Conservation (phyloP, 37 sponge, comb jelly and placozoan species). For the Tethya wilhelma region DNA sequence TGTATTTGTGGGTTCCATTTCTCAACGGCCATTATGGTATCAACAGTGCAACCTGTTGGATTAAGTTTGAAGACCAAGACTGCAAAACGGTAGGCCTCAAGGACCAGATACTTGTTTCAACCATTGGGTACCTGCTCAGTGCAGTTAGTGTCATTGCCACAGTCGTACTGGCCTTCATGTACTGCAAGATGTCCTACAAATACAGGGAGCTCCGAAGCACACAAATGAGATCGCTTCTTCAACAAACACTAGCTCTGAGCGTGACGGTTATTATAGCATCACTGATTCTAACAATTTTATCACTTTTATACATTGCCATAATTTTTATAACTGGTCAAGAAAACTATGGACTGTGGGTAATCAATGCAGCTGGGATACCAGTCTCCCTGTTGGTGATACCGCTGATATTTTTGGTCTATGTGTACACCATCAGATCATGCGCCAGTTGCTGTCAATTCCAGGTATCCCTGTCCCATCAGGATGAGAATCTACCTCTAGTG, state of each 20-base stretch:
- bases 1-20: slow-evolving; percentile 9
- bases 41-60: not conserved
- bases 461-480: too few species aligned
- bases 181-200: too few species aligned
- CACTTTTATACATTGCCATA: not conserved
- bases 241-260: too few species aligned
- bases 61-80: not conserved
- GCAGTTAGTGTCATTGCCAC: too few species aligned
- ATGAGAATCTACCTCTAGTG: too few species aligned
- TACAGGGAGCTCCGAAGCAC: too few species aligned
- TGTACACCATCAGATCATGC: not conserved
- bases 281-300: not conserved
- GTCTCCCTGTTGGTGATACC: not conserved
- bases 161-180: too few species aligned
- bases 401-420: not conserved
- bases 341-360: not conserved
- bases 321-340: not conserved
- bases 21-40: not conserved
- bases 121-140: too few species aligned
- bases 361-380: not conserved
- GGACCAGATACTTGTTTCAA: too few species aligned
- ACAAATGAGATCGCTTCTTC: too few species aligned
- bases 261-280: not conserved
- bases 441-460: too few species aligned
- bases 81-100: not conserved